Percentiles rank a stretch among this genome's conserved stretches.
Evolutionary conservation across 2,113 vertebrate genomes (phyloP).

Genomic region (Chaetodon auriga): DNA sequence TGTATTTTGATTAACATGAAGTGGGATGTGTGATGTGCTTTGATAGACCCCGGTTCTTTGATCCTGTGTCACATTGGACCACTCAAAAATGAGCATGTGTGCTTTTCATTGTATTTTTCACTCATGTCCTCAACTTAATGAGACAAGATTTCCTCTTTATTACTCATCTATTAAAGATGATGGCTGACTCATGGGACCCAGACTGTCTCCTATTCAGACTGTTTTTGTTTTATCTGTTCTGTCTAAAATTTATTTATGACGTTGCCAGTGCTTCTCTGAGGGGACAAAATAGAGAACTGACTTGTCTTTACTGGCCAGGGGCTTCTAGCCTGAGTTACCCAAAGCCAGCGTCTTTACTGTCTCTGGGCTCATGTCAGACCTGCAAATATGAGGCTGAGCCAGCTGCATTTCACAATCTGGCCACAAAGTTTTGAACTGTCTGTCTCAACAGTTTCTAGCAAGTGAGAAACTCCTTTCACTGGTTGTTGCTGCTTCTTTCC

Average conservation of each 20-base stretch:
- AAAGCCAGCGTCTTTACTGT: neutral
- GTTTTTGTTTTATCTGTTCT: neutral
- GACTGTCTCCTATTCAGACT: neutral
- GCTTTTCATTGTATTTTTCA: neutral
- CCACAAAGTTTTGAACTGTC: constrained; percentile 5
- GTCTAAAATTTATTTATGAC: neutral
- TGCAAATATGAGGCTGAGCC: neutral
- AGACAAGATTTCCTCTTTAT: constrained; percentile 3
- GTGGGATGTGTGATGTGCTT: neutral
- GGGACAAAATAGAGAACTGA: neutral
- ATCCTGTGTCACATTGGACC: neutral
- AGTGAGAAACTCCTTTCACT: neutral
- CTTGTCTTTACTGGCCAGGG: neutral
- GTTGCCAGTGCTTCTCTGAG: neutral
- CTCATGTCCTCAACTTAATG: neutral
- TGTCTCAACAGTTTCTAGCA: neutral
- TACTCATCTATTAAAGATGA: constrained; percentile 2
- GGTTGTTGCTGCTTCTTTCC: neutral
- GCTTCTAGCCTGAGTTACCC: neutral
- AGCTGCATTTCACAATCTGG: constrained; percentile 27
- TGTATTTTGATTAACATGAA: neutral
- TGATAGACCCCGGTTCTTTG: neutral
- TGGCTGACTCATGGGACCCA: neutral
- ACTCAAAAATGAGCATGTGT: neutral
- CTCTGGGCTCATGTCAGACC: neutral